Evolutionary conservation across 2,797 vertebrate species (phyloP), one percentile per base, ranked within the genome.

Genomic region (Distichodus sexfasciatus): DNA sequence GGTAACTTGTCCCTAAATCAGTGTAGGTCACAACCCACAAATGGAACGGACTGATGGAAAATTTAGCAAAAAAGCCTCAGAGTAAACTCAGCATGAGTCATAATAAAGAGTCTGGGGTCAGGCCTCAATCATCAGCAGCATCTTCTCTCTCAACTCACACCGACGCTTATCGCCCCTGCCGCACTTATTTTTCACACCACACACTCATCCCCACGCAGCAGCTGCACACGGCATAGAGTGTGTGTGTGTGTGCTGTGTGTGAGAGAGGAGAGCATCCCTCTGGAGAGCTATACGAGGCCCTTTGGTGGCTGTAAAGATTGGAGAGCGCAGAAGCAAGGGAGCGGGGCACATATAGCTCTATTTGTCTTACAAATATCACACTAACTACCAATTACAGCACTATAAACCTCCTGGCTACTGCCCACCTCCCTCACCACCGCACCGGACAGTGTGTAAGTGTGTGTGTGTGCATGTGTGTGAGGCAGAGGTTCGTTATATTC

Each of bases 341-440:
- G 88, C 91, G 87, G 91, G 88, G 87, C 82, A 89, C 86, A 87
- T 91, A 92, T 91, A 92, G 92, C 92, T 93, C 92, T 94, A 94
- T 94, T 94, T 94, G 91, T 94, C 93, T 94, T 94, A 93, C 93
- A 94, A 94, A 94, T 93, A 93, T 93, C 92, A 93, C 92, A 93
- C 92, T 94, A 94, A 94, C 93, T 94, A 94, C 92, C 93, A 94
- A 94, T 94, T 94, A 94, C 90, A 93, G 92, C 67, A 90, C 90
- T 90, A 94, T 94, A 94, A 94, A 93, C 92, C 92, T 94, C 92
- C 92, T 92, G 92, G 90, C 91, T 93, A 91, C 87, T 90, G 90
- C 84, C 87, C 86, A 87, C 90, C 90, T 85, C 87, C 91, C 89
- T 88, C 86, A 85, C 89, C 86, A 89, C 88, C 91, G 91, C 85